Base-by-base conservation (phyloP, 2,888 invertebrate species). In the Tubiluchus corallicola region DNA sequence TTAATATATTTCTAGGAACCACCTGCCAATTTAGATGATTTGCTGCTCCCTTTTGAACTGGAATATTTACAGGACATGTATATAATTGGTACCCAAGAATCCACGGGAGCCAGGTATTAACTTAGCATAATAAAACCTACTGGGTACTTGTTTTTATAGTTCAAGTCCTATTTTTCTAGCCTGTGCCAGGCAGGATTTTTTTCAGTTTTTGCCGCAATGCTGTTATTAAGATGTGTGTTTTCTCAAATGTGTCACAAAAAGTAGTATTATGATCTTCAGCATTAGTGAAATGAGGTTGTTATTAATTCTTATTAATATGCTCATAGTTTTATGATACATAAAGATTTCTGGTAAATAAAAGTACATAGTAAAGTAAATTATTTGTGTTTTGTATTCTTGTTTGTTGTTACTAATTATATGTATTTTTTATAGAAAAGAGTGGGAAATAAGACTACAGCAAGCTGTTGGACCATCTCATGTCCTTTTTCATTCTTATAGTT, bases 401-500 rank as follows among this genome's bases (percentile, higher is more conserved):
- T n/a, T n/a, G n/a, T n/a, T n/a, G n/a, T 46, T 21, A 19, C 3
- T 5, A 38, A 5, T 20, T n/a, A 39, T 9, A 20, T 43, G 16
- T 45, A 19, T 21, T 21, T 17, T 20, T 44, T 43, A 5, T 50
- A 66, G 65, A 48, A 55, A 54, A 47, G 63, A 65, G 44, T 66
- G 65, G 65, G 65, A 65, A 52, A 52, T 66, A 3, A 78, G 76
- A 38, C 68, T 94, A 48, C 94, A 94, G 65, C 85, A 88, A 64
- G 83, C 88, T 0, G 70, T 94, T 49, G 92, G 92, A 29, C 87
- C 88, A 50, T 81, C 87, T 15, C 90, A 90, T 68, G 79, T 92
- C 20, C 69, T 94, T 45, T 76, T 85, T 55, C 82, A 85, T 70
- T 82, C 87, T 21, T 72, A 77, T 47, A 76, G 77, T 50, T 72